Percentiles rank a stretch among this genome's conserved stretches.
These are phyloP conservation scores for Leucoptera coffeella DNA, from an alignment of 2,888 invertebrate genomes.

Conservation along the genomic window DNA sequence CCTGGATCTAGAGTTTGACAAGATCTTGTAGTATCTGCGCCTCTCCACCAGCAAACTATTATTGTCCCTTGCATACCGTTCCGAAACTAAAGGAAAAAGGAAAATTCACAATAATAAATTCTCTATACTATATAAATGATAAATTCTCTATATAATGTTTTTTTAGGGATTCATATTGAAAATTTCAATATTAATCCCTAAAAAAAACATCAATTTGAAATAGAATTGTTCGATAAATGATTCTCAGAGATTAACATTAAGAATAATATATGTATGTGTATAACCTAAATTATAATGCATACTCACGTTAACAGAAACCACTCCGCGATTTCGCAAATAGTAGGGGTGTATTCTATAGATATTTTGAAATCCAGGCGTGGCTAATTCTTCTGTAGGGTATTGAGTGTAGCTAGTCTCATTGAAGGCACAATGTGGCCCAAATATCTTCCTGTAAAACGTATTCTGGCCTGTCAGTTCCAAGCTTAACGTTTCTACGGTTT, in stretches of 20 bases:
- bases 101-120: background rate
- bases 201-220: too few species aligned
- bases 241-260: too few species aligned
- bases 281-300: background rate
- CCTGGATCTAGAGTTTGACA: constrained; percentile 42
- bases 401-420: constrained; percentile 25
- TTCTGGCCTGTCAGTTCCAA: too few species aligned
- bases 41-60: constrained; percentile 53
- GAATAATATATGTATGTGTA: background rate
- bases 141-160: background rate
- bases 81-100: constrained; percentile 29
- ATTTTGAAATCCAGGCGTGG: constrained; percentile 43
- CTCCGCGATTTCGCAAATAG: constrained; percentile 21
- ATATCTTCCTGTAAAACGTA: constrained; percentile 25
- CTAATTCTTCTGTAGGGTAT: constrained; percentile 52
- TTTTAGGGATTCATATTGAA: background rate
- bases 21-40: constrained; percentile 27
- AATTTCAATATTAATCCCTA: too few species aligned
- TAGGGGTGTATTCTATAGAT: constrained; percentile 46
- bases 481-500: constrained; percentile 19
- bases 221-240: too few species aligned
- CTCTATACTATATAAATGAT: background rate
- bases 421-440: constrained; percentile 29
- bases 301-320: constrained; percentile 7
- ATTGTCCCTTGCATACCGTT: constrained; percentile 48